Evolutionary conservation across 2,113 vertebrate species (phyloP), one percentile per base, ranked within the genome.

Genomic region (Heterocephalus glaber): DNA sequence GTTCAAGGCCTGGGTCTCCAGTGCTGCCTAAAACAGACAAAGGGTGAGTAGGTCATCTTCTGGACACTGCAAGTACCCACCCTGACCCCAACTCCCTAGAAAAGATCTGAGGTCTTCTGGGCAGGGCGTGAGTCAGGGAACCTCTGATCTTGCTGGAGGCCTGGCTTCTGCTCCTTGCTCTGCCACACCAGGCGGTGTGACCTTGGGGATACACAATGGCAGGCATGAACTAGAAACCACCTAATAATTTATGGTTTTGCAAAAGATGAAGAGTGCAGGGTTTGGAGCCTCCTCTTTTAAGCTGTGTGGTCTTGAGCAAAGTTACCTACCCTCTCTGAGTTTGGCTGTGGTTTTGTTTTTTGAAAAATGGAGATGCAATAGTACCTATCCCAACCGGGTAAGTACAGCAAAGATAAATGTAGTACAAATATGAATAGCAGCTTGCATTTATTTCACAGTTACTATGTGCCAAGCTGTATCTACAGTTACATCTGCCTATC

Each of bases 1-100:
- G 70, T 94, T 94, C 0, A 93, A 70, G 74, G 97, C 95, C 81
- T 97, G 96, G 33, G 24, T 84, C 68, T 98, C 96, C 92, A 98
- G 96, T 65, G 98, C 97, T 16, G 30, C 70, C 93, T 95, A 33
- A 56, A 81, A 92, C 11, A 65, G 60, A 79, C 5, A 26, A 13
- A n/a, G 13, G 41, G 3, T 17, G 17, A 19, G n/a, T 26, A 54
- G 16, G 24, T 60, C 12, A 56, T 33, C 26, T 41, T 52, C 60
- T 30, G 76, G 60, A 70, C 8, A n/a, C 30, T 5, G 0, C 66
- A 76, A 26, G 44, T 52, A n/a, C 56, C 41, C 49, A 17, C 81
- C 7, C 20, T 52, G 30, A 5, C 20, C 16, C 84, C 66, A 60
- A 8, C 11, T 17, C 38, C 33, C 72, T 12, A 44, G 24, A 84